These are phyloP conservation scores for Pampusana beccarii DNA, from an alignment of 2,113 vertebrate species.

Conservation along the genomic window DNA sequence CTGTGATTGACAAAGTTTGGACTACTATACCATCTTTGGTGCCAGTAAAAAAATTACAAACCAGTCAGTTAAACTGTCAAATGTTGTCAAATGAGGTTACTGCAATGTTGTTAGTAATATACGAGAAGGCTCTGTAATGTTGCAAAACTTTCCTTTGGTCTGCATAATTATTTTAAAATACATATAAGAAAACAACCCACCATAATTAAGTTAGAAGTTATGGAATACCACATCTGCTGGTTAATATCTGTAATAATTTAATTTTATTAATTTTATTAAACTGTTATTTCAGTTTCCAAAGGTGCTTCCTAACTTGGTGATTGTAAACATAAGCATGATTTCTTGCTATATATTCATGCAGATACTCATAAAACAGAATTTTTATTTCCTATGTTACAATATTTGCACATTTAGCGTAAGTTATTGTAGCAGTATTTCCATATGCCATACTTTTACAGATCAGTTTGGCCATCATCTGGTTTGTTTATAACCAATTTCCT, in stretches of 20 bases:
- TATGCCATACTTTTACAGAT: not conserved
- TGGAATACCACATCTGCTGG: not conserved
- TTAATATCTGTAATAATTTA: not conserved
- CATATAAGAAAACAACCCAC: not conserved
- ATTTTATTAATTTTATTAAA: not conserved
- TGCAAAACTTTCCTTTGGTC: not conserved
- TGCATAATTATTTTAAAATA: not conserved
- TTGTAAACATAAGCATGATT: not conserved
- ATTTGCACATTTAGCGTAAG: not conserved
- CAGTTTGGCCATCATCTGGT: not conserved
- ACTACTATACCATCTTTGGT: not conserved
- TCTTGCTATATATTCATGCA: not conserved
- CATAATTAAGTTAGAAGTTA: not conserved
- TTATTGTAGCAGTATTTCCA: not conserved
- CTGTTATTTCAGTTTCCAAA: not conserved
- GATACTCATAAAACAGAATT: not conserved
- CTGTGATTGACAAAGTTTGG: not conserved
- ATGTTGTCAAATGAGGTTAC: not conserved
- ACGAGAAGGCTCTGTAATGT: accelerated
- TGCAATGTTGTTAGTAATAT: not conserved
- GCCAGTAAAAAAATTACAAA: not conserved
- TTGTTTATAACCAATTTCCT: not conserved
- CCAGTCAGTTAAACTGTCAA: not conserved
- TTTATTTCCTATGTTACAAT: not conserved
- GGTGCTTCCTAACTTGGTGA: not conserved